Evolutionary conservation across 2,113 vertebrate species (phyloP).

Genomic region (Phodopus roborovskii): DNA sequence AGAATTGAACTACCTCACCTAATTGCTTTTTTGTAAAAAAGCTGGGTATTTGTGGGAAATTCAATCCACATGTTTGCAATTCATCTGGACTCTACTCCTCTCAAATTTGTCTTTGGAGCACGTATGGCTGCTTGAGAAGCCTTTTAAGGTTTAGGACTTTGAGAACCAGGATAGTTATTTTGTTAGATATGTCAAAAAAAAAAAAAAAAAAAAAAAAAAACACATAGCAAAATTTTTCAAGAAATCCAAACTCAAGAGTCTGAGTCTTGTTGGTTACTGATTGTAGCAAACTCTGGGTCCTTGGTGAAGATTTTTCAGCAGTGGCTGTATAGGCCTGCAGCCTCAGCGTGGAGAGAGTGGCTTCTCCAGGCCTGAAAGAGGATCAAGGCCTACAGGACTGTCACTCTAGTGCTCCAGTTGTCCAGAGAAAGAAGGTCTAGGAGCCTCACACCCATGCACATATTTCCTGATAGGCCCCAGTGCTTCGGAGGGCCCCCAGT

Average conservation of each 20-base stretch:
- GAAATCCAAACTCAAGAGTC: constrained; percentile 32
- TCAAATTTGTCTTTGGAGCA: constrained; percentile 79
- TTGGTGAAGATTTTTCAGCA: neutral
- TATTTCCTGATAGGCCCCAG: neutral
- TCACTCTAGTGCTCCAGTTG: neutral
- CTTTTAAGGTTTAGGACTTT: constrained; percentile 76
- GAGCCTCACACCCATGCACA: neutral
- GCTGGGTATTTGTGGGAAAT: constrained; percentile 71
- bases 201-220: too few species aligned
- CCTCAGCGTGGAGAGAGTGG: accelerated
- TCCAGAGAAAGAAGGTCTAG: constrained; percentile 3
- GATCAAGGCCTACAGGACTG: neutral
- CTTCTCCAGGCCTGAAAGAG: neutral
- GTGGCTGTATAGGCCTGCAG: neutral
- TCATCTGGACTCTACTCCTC: constrained; percentile 68
- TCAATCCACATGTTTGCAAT: constrained; percentile 80
- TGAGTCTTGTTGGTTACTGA: neutral
- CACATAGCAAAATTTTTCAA: constrained; percentile 34
- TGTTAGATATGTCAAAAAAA: constrained; percentile 57
- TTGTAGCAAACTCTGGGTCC: neutral
- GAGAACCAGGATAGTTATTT: constrained; percentile 72
- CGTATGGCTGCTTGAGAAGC: constrained; percentile 65
- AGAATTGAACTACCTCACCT: constrained; percentile 35
- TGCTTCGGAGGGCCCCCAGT: constrained; percentile 39
- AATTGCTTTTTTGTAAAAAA: constrained; percentile 72